Base-by-base conservation (phyloP, 1,140 invertebrate genomes). In the Solenopsis invicta region DNA sequence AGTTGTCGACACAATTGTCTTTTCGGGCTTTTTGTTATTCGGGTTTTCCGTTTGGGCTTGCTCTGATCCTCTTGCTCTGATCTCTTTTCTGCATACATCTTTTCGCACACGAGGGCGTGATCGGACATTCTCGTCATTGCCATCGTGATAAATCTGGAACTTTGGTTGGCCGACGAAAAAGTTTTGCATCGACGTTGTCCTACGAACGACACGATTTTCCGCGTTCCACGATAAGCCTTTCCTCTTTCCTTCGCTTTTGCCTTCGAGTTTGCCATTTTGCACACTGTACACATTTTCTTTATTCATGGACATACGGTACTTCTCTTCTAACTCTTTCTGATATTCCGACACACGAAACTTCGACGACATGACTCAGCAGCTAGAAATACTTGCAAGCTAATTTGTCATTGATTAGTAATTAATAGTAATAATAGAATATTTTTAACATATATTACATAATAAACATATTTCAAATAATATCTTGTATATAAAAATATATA, bases 91-190 rank as follows among this genome's bases (percentile, higher is more conserved):
- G 0, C 5, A 18, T 4, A 24, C 66, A 0, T 71, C 3, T 54
- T 56, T 71, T 61, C 37, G 50, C 3, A n/a, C 16, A 4, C 64
- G 78, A 0, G 78, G 4, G 0, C 64, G 34, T 59, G 85, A 71
- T 24, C 54, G 34, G 2, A 0, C 24, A n/a, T 10, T 50, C 18
- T 67, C 54, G 0, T 75, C 48, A 0, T 16, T 8, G 0, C 52
- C n/a, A 3, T 89, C 88, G 37, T 18, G 34, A 5, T 89, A 74
- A 4, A 89, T 16, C 1, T 37, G n/a, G 12, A 89, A 89, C 2
- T 29, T 34, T 0, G 24, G 6, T 12, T 69, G 76, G 8, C 66
- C 54, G 4, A 10, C 5, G 12, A 2, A 5, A 16, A 18, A 0
- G 0, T 2, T 50, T 18, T 54, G 3, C 13, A 8, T 0, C 12